A percentile compares a stretch with the other conserved stretches of the same genome.
phyloP scores from a whole-genome alignment of 2,888 invertebrate genomes.

The Epicampocera succincta region DNA sequence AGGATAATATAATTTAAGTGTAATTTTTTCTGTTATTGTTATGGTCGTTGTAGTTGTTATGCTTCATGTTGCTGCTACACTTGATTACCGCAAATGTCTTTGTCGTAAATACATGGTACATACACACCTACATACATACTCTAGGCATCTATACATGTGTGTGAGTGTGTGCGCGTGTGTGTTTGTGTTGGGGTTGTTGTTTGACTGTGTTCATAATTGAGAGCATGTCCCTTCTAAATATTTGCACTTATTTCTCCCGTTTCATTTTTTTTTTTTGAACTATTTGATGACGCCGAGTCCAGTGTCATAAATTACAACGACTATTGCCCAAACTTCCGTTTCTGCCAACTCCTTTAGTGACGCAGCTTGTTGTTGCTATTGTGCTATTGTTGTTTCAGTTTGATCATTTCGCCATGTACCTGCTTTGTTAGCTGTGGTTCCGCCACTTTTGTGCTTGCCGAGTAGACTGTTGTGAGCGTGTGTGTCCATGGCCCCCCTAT shows the following conservation, averaged over 20 bases:
- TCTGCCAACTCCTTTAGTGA: constrained; percentile 15
- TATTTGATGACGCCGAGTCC: constrained; percentile 59
- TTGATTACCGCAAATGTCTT: constrained; percentile 59
- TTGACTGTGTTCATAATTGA: not conserved
- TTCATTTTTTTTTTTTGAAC: no score
- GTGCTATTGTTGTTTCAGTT: no score
- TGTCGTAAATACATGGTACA: not conserved
- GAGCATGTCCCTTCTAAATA: not conserved
- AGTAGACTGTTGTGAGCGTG: constrained; percentile 4
- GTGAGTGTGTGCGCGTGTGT: not conserved
- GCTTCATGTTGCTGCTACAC: constrained; percentile 66
- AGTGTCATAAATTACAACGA: constrained; percentile 62
- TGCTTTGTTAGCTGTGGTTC: not conserved
- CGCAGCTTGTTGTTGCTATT: not conserved
- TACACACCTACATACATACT: no score
- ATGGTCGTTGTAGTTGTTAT: constrained; percentile 53
- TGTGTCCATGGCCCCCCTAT: not conserved
- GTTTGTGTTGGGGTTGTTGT: not conserved
- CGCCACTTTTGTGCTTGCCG: no score
- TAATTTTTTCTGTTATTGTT: constrained; percentile 73
- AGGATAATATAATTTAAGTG: constrained; percentile 79
- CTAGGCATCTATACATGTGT: no score
- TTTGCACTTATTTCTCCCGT: not conserved
- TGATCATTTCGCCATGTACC: constrained; percentile 37
- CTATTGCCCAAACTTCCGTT: constrained; percentile 66